Conservation (phyloP, 2,888 invertebrate genomes). For the Catocala fraxini region DNA sequence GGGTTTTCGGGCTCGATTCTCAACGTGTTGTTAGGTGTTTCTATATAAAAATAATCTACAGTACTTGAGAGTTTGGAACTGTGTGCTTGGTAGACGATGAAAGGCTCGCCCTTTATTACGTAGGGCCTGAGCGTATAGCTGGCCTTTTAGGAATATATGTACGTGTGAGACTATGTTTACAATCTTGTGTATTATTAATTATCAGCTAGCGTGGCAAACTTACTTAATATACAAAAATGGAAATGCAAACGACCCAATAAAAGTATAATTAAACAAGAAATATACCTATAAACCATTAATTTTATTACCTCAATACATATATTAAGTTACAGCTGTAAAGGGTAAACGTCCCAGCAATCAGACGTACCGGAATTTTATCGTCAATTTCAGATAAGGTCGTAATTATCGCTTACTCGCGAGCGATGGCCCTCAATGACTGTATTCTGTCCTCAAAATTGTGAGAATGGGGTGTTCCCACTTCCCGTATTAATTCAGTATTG, state of each 20-base stretch:
- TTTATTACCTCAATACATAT: conserved; percentile 16
- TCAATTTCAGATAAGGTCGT: conserved; percentile 42
- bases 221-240: not conserved
- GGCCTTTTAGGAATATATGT: no score
- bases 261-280: not conserved
- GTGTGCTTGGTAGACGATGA: no score
- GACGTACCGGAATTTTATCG: conserved; percentile 42
- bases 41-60: no score
- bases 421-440: conserved; percentile 15
- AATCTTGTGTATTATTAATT: no score
- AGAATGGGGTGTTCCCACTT: conserved; percentile 56
- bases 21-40: no score
- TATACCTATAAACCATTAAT: conserved; percentile 10
- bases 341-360: conserved; percentile 41
- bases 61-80: no score
- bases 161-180: no score
- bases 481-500: conserved; percentile 72
- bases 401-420: conserved; percentile 37
- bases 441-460: conserved; percentile 31
- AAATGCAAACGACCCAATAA: not conserved
- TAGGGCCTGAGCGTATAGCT: no score
- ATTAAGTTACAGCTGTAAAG: conserved; percentile 26
- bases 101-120: no score
- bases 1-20: no score
- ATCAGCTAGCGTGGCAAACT: no score